Conservation (phyloP, 30 jellyfish, hydroid and myxozoan species). For the Aurelia aurita complex sp. Pacific region DNA sequence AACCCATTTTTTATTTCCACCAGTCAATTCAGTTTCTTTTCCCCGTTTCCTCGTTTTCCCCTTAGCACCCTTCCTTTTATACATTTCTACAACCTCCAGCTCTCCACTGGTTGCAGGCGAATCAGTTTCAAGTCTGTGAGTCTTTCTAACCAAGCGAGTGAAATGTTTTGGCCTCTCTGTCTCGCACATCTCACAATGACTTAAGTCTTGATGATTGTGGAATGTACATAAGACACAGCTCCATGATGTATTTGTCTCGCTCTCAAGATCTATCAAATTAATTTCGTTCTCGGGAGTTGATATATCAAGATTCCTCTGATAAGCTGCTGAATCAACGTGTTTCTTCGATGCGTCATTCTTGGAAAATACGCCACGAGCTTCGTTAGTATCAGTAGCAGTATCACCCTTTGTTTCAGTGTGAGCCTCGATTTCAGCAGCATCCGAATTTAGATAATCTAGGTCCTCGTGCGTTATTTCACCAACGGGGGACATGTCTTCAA, state of each 20-base stretch:
- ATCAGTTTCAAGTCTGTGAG: neutral
- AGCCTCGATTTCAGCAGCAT: too few species aligned
- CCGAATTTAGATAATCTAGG: too few species aligned
- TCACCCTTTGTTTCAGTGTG: too few species aligned
- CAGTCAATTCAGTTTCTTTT: neutral
- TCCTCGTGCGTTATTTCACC: too few species aligned
- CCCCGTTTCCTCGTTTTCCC: neutral
- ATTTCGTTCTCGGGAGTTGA: too few species aligned
- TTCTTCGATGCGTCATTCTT: too few species aligned
- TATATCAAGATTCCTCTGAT: too few species aligned
- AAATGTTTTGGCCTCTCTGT: conserved; percentile 20
- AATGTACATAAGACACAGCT: conserved; percentile 67
- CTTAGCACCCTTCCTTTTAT: neutral
- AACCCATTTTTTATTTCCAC: neutral
- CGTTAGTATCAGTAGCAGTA: too few species aligned
- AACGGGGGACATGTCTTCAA: too few species aligned
- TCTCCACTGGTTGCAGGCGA: neutral
- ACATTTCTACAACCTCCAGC: neutral
- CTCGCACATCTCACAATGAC: conserved; percentile 69
- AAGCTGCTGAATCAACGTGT: too few species aligned
- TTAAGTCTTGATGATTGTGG: conserved; percentile 42
- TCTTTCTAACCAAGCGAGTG: neutral
- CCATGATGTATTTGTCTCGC: conserved; percentile 35
- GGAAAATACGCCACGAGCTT: too few species aligned
- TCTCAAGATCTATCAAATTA: neutral